Base-by-base conservation (phyloP, 2,888 invertebrate species). In the Timema podura region DNA sequence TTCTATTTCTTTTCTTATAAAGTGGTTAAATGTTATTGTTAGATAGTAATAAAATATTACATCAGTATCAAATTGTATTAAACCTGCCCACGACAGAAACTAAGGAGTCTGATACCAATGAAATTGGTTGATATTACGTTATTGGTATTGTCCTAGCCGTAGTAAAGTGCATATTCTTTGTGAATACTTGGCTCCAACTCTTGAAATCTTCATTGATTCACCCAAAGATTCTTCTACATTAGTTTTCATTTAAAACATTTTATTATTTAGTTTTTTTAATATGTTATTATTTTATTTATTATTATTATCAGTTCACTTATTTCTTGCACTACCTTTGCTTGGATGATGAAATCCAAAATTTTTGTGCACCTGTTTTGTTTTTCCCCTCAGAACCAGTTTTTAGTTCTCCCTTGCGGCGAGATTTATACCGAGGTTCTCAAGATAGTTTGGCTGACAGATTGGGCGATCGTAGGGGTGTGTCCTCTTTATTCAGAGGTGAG, bases 381-480 rank as follows among this genome's bases (percentile, higher is more conserved):
- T 73, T 73, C 61, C 71, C 69, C 72, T 69, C 67, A 73, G 73
- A 73, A 69, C 67, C 71, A 65, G 73, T 71, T 71, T 73, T 72
- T 72, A 73, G 68, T 71, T 65, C 73, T 49, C 68, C 88, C 77
- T 91, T 93, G 90, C 89, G 91, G 84, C 89, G 93, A 81, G 93
- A 94, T 85, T 93, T 92, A 88, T 93, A 92, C 86, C 88, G 92
- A 85, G 93, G 94, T 81, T 94, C 93, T 76, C 93, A 93, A 86
- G 94, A 94, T 85, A 92, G 92, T 82, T 87, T 94, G 79, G 91
- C 91, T 77, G 87, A 88, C 51, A 57, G 65, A 59, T 64, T 69
- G 51, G 73, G 71, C n/a, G 68, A 72, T 15, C 72, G 70, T 45
- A 67, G 72, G 71, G 70, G 73, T 16, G 48, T 59, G 67, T 15